Percentiles rank a stretch among this genome's conserved stretches.
Evolutionary conservation across 2,113 vertebrate genomes (phyloP).

Genomic region (Erythrocebus patas): DNA sequence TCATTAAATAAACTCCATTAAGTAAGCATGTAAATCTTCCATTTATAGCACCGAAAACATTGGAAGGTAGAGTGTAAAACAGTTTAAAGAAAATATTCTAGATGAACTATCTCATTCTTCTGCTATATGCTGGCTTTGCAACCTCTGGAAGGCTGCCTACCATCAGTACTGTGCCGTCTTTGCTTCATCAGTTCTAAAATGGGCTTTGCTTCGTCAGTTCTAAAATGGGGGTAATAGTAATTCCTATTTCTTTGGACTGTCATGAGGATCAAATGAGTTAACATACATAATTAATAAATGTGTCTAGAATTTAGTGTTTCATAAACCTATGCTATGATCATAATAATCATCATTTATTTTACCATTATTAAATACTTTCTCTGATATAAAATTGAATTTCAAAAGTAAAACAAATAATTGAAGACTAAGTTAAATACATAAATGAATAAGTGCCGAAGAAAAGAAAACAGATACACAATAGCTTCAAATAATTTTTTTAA

Average conservation of each 20-base stretch:
- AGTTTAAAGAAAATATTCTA: constrained; percentile 1
- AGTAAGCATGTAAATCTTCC: neutral
- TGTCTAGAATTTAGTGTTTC: neutral
- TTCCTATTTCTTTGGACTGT: neutral
- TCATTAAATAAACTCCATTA: neutral
- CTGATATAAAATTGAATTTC: constrained; percentile 21
- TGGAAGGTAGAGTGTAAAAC: neutral
- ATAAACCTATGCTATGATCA: neutral
- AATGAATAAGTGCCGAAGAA: neutral
- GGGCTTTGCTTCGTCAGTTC: neutral
- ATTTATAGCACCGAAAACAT: neutral
- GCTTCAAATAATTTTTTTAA: neutral
- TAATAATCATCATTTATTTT: neutral
- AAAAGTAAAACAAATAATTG: neutral
- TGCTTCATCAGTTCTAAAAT: neutral
- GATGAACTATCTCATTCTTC: neutral
- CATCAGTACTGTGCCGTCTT: fast-evolving
- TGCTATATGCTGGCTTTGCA: no score
- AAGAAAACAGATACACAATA: neutral
- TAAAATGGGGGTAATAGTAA: neutral
- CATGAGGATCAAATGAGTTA: neutral
- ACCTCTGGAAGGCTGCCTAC: neutral
- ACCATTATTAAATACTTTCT: neutral
- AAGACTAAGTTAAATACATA: neutral
- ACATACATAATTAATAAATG: neutral